phyloP scores from a whole-genome alignment of 2,888 invertebrate genomes.

The Dorcus hopei region DNA sequence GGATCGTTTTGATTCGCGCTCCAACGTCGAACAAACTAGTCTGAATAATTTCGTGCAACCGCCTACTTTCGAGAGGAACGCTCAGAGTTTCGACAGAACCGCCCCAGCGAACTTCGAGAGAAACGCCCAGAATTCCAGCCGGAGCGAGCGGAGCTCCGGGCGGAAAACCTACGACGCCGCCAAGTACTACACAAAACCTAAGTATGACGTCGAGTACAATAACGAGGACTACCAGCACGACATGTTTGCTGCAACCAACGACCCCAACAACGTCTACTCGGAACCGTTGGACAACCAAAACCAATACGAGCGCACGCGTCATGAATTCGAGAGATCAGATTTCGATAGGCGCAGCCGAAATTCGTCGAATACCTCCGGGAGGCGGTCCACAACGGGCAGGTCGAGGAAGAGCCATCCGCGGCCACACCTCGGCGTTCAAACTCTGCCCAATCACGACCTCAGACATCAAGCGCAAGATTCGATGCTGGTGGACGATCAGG shows the following conservation, averaged over 20 bases:
- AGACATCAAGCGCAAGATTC: conserved; percentile 59
- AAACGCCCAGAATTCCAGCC: conserved; percentile 33
- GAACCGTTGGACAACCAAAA: conserved; percentile 44
- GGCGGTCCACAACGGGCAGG: conserved; percentile 43
- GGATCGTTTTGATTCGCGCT: conserved; percentile 58
- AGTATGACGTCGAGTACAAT: conserved; percentile 43
- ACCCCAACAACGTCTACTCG: conserved; percentile 53
- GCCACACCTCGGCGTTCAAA: conserved; percentile 56
- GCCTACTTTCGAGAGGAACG: conserved; percentile 22
- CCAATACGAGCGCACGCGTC: conserved; percentile 48
- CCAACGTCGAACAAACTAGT: conserved; percentile 47
- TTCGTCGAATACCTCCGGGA: conserved; percentile 46
- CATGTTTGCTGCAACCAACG: conserved; percentile 42
- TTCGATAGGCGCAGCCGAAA: conserved; percentile 49
- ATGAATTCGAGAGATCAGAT: conserved; percentile 61
- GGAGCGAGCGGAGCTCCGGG: conserved; percentile 39
- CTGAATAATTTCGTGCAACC: conserved; percentile 40
- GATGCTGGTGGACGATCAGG: conserved; percentile 88
- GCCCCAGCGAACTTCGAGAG: conserved; percentile 7
- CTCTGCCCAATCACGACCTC: conserved; percentile 55
- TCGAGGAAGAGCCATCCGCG: conserved; percentile 52
- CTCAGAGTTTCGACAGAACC: conserved; percentile 6
- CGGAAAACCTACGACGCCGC: conserved; percentile 43
- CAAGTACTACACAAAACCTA: conserved; percentile 45
- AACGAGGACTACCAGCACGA: conserved; percentile 43